These are phyloP conservation scores for Egretta garzetta DNA, from an alignment of 2,113 vertebrate species.

Conservation along the genomic window DNA sequence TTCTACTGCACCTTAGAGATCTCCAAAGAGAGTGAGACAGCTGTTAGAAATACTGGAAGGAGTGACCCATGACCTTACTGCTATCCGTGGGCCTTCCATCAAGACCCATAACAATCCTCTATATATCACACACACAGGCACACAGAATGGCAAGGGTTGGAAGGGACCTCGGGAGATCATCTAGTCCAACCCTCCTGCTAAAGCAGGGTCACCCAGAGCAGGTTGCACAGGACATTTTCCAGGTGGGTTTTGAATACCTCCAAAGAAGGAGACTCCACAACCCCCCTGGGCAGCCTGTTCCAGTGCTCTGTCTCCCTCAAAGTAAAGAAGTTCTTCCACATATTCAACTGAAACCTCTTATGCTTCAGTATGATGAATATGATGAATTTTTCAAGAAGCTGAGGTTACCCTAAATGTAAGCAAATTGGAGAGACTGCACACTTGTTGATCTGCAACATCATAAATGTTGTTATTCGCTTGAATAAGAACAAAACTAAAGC, in stretches of 20 bases:
- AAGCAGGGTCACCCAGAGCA: no score
- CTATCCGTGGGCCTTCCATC: fast-evolving
- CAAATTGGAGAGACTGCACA: background rate
- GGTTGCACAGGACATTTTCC: no score
- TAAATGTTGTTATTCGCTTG: background rate
- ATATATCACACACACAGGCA: background rate
- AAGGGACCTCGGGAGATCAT: no score
- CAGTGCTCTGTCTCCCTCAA: no score
- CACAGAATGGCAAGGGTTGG: no score
- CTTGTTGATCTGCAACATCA: background rate
- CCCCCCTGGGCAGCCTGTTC: no score
- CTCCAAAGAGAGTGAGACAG: background rate
- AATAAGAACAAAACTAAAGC: background rate
- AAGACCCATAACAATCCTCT: background rate
- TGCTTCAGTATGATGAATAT: no score
- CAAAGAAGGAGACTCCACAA: no score
- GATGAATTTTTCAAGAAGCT: background rate
- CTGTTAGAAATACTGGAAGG: background rate
- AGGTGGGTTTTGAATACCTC: no score
- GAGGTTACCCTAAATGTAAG: background rate
- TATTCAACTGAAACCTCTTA: no score
- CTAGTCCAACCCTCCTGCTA: no score
- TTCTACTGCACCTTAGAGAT: background rate
- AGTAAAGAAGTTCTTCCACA: no score
- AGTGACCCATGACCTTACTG: background rate